Percentiles rank a stretch among this genome's conserved stretches.
phyloP scores from a whole-genome alignment of 1,140 invertebrate genomes.

The Ips nitidus region DNA sequence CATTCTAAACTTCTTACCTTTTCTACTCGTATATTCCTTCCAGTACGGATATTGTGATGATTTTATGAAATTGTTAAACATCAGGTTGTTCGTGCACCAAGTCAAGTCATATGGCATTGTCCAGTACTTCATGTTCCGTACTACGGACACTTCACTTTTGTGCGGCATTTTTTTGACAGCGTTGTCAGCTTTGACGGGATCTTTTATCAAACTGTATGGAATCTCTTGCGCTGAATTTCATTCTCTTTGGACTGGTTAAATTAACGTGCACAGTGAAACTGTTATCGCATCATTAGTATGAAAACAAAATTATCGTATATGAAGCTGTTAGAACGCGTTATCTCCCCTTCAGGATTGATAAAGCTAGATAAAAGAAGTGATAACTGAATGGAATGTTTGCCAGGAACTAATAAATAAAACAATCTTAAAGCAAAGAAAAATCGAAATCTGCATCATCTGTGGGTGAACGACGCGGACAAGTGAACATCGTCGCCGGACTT shows the following conservation, averaged over 20 bases:
- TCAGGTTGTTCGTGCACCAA: too few relatives aligned
- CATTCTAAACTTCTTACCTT: too few relatives aligned
- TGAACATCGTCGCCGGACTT: background rate
- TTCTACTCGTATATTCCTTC: too few relatives aligned
- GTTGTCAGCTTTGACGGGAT: background rate
- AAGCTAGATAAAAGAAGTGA: background rate
- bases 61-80: too few relatives aligned
- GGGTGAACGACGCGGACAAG: background rate
- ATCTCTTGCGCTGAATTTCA: background rate
- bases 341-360: background rate
- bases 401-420: background rate
- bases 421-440: background rate
- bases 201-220: background rate
- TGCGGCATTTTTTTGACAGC: background rate
- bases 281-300: too few relatives aligned
- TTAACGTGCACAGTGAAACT: too few relatives aligned
- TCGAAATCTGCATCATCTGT: background rate
- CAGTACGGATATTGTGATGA: too few relatives aligned
- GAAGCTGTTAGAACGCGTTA: background rate
- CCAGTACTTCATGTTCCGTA: too few relatives aligned
- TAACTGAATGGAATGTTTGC: background rate
- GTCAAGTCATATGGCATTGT: too few relatives aligned
- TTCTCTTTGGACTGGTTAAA: background rate
- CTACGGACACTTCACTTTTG: background rate
- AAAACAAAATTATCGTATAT: too few relatives aligned